Evolutionary conservation across 2,888 invertebrate genomes (phyloP), one percentile per base, ranked within the genome.

Genomic region (Rhynchonema sp.): DNA sequence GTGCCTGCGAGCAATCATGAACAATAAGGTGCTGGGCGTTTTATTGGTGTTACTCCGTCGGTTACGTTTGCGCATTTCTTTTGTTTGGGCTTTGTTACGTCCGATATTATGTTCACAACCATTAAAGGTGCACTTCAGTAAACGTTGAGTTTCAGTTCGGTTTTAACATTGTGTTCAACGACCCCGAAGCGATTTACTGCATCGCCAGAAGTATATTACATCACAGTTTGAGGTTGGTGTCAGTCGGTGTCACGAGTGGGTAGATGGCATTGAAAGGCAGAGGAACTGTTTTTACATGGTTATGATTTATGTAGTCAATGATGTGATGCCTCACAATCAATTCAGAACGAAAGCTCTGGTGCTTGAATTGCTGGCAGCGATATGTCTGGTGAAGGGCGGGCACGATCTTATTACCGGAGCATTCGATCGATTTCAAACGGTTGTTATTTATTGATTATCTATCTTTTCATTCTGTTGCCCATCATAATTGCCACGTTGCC

Each of bases 1-100:
- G 85, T 98, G 96, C 74, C 84, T 98, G 80, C 81, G 96, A 61
- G 96, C 96, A 68, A 94, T 98, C 72, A 98, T 99, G 96, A 99
- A 99, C 77, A 96, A 98, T 74, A 96, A 96, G 82, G 79, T 80
- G 64, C 62, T 63, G 28, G 38, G 38, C 9, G n/a, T n/a, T n/a
- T n/a, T n/a, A n/a, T n/a, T n/a, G n/a, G n/a, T n/a, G n/a, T n/a
- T n/a, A n/a, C n/a, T n/a, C n/a, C n/a, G n/a, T n/a, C n/a, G n/a
- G n/a, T n/a, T n/a, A n/a, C 38, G 38, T 17, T 6, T 17, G 38
- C 6, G 38, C 6, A 38, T 57, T 28, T 58, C 22, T 22, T 28
- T 63, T 54, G 23, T 29, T 60, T 30, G 46, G 25, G 25, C 20
- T 25, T 46, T 30, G 17, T 59, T 63, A 27, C 22, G n/a, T 20